phyloP scores from a whole-genome alignment of 2,888 invertebrate genomes.

The Plagodis dolabraria region DNA sequence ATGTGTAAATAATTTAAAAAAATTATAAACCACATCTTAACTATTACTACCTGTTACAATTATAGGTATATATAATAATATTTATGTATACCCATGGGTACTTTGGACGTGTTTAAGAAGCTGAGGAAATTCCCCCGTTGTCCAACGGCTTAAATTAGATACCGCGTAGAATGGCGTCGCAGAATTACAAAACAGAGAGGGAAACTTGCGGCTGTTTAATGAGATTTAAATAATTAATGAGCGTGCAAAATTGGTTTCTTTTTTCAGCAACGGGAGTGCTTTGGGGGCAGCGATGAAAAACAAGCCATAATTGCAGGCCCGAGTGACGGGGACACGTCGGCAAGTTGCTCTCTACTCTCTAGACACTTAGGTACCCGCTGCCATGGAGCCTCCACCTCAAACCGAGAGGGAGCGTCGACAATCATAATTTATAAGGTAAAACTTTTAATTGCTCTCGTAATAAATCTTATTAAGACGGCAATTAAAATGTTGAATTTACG shows the following conservation, averaged over 20 bases:
- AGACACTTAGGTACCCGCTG: constrained; percentile 22
- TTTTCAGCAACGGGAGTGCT: constrained; percentile 69
- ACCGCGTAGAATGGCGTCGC: constrained; percentile 58
- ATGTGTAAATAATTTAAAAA: too few relatives aligned
- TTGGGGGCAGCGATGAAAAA: constrained; percentile 73
- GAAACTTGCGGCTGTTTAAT: constrained; percentile 81
- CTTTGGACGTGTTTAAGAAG: constrained; percentile 2
- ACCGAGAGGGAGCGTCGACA: constrained; percentile 50
- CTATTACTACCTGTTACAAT: too few relatives aligned
- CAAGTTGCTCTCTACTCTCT: constrained; percentile 44
- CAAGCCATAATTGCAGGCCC: constrained; percentile 76
- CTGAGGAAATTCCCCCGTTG: constrained; percentile 43
- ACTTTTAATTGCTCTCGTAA: constrained; percentile 65
- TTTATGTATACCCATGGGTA: too few relatives aligned
- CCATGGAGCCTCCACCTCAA: constrained; percentile 40
- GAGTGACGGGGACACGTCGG: constrained; percentile 55
- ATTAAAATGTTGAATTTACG: constrained; percentile 52
- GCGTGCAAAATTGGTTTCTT: constrained; percentile 83
- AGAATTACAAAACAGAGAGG: constrained; percentile 72
- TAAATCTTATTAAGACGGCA: constrained; percentile 59
- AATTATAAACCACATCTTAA: too few relatives aligned
- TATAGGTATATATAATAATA: too few relatives aligned
- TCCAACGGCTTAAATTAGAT: constrained; percentile 67
- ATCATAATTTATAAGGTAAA: constrained; percentile 65
- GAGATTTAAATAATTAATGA: constrained; percentile 86